phyloP scores from a whole-genome alignment of 2,888 invertebrate genomes.

The Horisme vitalbata region DNA sequence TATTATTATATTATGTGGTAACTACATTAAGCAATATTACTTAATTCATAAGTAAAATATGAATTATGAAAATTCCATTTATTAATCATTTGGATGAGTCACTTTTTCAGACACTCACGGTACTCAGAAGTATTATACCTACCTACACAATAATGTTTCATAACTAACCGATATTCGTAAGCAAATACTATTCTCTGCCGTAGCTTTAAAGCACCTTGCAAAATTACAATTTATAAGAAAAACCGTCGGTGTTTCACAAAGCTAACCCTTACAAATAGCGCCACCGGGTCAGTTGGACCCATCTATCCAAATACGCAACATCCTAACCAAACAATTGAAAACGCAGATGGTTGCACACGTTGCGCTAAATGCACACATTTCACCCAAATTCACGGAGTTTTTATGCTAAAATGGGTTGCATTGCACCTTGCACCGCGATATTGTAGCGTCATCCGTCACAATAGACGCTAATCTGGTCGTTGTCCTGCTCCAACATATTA shows the following conservation, averaged over 20 bases:
- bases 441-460: slow-evolving; percentile 64
- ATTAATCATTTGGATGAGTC: background rate
- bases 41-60: background rate
- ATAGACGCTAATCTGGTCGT: slow-evolving; percentile 62
- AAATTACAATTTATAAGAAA: slow-evolving; percentile 36
- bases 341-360: slow-evolving; percentile 72
- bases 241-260: slow-evolving; percentile 56
- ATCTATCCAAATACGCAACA: slow-evolving; percentile 51
- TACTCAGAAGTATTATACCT: background rate
- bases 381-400: slow-evolving; percentile 55
- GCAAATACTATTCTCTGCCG: background rate
- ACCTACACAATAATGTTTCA: background rate
- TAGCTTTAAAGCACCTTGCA: slow-evolving; percentile 35
- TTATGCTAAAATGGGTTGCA: slow-evolving; percentile 76
- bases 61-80: background rate
- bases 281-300: slow-evolving; percentile 52
- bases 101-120: no score
- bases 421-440: slow-evolving; percentile 71
- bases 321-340: slow-evolving; percentile 73
- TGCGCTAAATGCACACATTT: slow-evolving; percentile 67
- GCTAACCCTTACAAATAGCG: slow-evolving; percentile 58
- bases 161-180: slow-evolving; percentile 15
- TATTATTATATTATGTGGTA: background rate
- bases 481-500: slow-evolving; percentile 47
- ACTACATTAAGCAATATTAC: background rate